phyloP scores from a whole-genome alignment of 64 coral and sea anemone genomes.

The Stichodactyla helianthus region DNA sequence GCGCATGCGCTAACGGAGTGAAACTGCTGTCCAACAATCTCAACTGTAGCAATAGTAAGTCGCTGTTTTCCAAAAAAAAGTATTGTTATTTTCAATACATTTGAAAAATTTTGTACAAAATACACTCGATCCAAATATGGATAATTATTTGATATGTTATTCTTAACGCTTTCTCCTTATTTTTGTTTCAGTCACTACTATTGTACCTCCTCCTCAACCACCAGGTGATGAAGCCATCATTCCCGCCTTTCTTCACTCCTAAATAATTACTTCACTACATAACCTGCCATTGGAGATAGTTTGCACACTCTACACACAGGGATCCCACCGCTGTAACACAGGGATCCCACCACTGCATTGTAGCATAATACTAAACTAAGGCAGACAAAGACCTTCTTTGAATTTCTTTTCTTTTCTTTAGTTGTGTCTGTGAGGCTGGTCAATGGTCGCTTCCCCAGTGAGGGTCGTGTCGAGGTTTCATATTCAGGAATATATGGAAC shows the following conservation, averaged over 20 bases:
- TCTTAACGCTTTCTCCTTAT: background rate
- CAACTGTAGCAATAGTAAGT: constrained; percentile 34
- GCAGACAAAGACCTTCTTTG: no score
- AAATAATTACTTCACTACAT: no score
- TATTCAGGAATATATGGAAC: background rate
- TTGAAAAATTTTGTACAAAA: no score
- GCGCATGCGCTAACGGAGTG: constrained; percentile 42
- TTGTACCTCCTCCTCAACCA: background rate
- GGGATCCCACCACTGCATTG: no score
- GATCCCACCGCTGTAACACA: no score
- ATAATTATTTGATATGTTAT: background rate
- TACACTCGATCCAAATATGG: no score
- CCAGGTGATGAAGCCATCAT: background rate
- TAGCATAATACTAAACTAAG: no score
- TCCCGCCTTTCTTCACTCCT: no score
- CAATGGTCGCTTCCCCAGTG: background rate
- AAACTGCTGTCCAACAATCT: constrained; percentile 13
- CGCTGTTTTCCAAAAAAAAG: background rate
- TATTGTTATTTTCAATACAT: background rate
- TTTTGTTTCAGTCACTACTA: background rate
- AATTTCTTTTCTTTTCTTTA: background rate
- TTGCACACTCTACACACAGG: no score
- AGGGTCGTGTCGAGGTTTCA: background rate
- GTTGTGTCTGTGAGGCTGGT: background rate
- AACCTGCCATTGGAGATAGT: no score